phyloP scores from a whole-genome alignment of 2,888 invertebrate species.

The Agrotis segetum region DNA sequence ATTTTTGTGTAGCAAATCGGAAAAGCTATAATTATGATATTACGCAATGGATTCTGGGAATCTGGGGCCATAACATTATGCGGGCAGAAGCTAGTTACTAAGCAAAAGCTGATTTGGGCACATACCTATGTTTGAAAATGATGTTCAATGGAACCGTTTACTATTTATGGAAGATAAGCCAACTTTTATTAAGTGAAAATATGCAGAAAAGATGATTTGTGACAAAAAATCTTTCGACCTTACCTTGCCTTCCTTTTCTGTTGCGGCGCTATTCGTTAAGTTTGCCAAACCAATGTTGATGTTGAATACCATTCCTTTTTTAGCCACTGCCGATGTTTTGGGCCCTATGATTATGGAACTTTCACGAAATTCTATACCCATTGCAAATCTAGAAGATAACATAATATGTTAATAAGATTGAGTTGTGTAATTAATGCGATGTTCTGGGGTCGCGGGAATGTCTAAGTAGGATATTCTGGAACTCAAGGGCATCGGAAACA shows the following conservation, averaged over 20 bases:
- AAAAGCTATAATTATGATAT: too few relatives aligned
- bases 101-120: neutral
- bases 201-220: neutral
- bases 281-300: slow-evolving; percentile 97
- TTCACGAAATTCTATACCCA: slow-evolving; percentile 99
- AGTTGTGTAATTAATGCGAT: too few relatives aligned
- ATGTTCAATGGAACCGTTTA: neutral
- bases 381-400: slow-evolving; percentile 93
- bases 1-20: too few relatives aligned
- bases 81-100: neutral
- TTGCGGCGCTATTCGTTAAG: slow-evolving; percentile 95
- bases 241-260: slow-evolving; percentile 96
- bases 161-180: neutral
- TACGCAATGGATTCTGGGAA: too few relatives aligned
- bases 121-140: neutral
- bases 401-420: neutral
- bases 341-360: slow-evolving; percentile 97
- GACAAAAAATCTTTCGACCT: slow-evolving; percentile 7
- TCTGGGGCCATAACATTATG: too few relatives aligned
- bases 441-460: too few relatives aligned
- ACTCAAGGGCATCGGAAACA: too few relatives aligned
- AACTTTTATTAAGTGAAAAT: neutral
- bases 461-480: too few relatives aligned
- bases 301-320: slow-evolving; percentile 99
- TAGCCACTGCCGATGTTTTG: slow-evolving; percentile 95